Percentiles rank a stretch among this genome's conserved stretches.
These are phyloP conservation scores for Heliornis fulica DNA, from an alignment of 2,113 vertebrate genomes.

Conservation along the genomic window DNA sequence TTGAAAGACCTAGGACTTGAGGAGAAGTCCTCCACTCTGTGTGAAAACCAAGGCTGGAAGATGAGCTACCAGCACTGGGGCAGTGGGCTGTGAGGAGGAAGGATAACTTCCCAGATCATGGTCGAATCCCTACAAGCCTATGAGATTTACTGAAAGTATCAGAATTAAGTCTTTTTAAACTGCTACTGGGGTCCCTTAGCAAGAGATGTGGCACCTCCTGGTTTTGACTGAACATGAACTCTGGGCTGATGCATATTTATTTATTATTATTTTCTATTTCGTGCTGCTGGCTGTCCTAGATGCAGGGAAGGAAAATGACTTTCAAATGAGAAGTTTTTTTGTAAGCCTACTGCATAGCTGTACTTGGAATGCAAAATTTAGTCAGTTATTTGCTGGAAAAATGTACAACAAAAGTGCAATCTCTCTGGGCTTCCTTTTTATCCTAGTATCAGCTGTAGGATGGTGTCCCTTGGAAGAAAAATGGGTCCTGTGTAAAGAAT, in stretches of 20 bases:
- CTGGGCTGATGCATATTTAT: constrained; percentile 27
- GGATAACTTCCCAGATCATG: background rate
- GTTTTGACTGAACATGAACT: background rate
- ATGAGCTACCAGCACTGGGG: background rate
- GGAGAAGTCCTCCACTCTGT: background rate
- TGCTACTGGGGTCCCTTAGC: background rate
- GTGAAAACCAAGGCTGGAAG: background rate
- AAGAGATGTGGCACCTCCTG: background rate
- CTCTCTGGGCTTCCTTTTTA: background rate
- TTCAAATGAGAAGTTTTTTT: constrained; percentile 54
- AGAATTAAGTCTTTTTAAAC: background rate
- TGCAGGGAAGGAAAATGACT: constrained; percentile 21
- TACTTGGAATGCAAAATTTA: constrained; percentile 1
- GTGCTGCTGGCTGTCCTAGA: background rate
- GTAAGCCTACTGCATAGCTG: background rate
- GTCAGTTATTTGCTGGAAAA: constrained; percentile 14
- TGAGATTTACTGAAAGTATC: background rate
- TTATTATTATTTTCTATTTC: constrained; percentile 27
- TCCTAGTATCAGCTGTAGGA: background rate
- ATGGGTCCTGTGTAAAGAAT: background rate
- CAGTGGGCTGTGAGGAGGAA: background rate
- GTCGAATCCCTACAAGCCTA: background rate
- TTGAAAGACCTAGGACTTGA: background rate
- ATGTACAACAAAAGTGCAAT: background rate
- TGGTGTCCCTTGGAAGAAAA: background rate